Evolutionary conservation across 2,797 vertebrate genomes (phyloP).

Genomic region (Sebastolobus alascanus): DNA sequence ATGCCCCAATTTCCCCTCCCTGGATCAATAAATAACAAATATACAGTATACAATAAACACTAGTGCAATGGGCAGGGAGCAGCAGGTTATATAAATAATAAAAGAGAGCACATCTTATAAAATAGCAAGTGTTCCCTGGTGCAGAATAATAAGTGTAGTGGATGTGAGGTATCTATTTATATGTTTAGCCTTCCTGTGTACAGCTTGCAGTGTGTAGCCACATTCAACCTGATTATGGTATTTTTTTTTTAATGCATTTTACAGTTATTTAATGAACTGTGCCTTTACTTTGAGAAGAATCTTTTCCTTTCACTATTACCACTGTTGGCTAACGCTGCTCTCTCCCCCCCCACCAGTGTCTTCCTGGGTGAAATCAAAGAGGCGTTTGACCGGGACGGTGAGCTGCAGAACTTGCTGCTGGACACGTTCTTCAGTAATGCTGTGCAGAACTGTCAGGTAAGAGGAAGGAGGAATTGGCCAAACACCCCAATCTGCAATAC

Average conservation of each 20-base stretch:
- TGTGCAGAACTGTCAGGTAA: slow-evolving; percentile 94
- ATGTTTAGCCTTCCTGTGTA: no score
- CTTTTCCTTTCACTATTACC: neutral
- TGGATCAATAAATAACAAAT: no score
- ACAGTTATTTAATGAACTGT: neutral
- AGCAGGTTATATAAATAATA: no score
- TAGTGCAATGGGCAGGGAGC: no score
- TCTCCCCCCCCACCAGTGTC: slow-evolving; percentile 82
- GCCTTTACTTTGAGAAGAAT: neutral
- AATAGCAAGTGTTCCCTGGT: no score
- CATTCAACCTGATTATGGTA: neutral
- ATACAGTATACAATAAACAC: no score
- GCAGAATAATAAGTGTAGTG: no score
- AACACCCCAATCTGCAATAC: slow-evolving; percentile 38
- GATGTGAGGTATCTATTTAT: no score
- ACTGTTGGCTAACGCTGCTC: neutral
- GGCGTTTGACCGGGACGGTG: slow-evolving; percentile 91
- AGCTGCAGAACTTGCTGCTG: slow-evolving; percentile 93
- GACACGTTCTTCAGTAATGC: slow-evolving; percentile 93
- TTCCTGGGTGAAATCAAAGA: slow-evolving; percentile 98
- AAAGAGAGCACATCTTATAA: no score
- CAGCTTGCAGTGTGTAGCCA: neutral
- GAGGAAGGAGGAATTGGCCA: slow-evolving; percentile 66
- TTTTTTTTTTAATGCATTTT: no score
- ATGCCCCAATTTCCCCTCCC: no score